These are phyloP conservation scores for Drosophila atripex DNA, from an alignment of 2,888 invertebrate genomes.

Conservation along the genomic window DNA sequence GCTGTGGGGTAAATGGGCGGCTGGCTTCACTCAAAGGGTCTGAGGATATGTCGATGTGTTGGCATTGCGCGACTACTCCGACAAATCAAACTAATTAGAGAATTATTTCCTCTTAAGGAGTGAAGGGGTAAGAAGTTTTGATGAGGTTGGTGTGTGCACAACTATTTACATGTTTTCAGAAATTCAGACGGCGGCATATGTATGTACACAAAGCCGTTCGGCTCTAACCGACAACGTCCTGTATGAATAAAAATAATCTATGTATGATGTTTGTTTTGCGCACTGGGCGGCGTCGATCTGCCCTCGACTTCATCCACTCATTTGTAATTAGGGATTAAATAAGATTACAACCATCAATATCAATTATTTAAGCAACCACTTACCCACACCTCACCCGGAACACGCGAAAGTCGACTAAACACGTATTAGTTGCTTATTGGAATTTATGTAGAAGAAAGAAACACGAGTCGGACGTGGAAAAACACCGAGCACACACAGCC, in stretches of 20 bases:
- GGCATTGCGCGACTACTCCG: slow-evolving; percentile 43
- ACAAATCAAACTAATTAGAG: slow-evolving; percentile 70
- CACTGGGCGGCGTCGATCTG: slow-evolving; percentile 14
- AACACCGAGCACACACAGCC: slow-evolving; percentile 15
- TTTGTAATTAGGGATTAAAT: slow-evolving; percentile 79
- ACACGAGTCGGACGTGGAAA: not conserved
- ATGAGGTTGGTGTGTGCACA: slow-evolving; percentile 6
- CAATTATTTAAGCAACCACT: slow-evolving; percentile 67
- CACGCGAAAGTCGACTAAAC: slow-evolving; percentile 6
- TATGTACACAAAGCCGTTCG: not conserved
- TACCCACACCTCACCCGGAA: slow-evolving; percentile 5
- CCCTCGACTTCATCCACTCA: slow-evolving; percentile 67
- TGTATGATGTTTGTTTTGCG: slow-evolving; percentile 45
- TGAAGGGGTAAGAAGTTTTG: not conserved
- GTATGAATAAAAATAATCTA: slow-evolving; percentile 46
- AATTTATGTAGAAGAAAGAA: slow-evolving; percentile 45
- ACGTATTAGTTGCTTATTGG: slow-evolving; percentile 48
- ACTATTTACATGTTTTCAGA: slow-evolving; percentile 40
- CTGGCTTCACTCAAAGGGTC: slow-evolving; percentile 50
- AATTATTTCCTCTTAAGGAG: slow-evolving; percentile 52
- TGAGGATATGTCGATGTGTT: slow-evolving; percentile 27
- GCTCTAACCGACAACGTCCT: not conserved
- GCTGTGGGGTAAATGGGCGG: slow-evolving; percentile 38
- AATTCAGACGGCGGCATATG: slow-evolving; percentile 14
- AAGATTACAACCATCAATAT: slow-evolving; percentile 79